These are phyloP conservation scores for Gonioctena quinquepunctata DNA, from an alignment of 1,140 invertebrate genomes.

Conservation along the genomic window DNA sequence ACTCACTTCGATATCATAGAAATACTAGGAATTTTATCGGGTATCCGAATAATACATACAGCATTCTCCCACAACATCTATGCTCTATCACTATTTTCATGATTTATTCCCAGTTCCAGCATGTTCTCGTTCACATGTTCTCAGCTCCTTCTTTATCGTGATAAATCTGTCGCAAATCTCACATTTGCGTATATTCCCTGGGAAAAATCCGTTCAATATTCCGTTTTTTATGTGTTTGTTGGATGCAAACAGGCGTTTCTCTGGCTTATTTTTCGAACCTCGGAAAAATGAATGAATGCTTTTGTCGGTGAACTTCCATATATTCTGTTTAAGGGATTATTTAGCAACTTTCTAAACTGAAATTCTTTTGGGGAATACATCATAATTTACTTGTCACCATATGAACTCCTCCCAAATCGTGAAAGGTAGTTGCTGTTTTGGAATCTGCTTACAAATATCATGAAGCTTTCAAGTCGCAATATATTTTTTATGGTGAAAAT, in stretches of 20 bases:
- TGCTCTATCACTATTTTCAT: neutral
- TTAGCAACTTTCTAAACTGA: too few species aligned
- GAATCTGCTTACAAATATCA: too few species aligned
- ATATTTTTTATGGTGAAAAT: too few species aligned
- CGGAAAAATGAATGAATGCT: too few species aligned
- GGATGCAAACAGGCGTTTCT: neutral
- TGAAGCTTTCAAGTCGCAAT: too few species aligned
- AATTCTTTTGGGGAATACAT: too few species aligned
- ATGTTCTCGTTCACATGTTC: neutral
- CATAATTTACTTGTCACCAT: too few species aligned
- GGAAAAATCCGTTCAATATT: neutral
- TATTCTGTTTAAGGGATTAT: too few species aligned
- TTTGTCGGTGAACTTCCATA: too few species aligned
- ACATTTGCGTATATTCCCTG: neutral
- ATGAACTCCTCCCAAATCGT: too few species aligned
- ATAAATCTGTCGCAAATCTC: constrained; percentile 5
- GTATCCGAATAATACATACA: neutral
- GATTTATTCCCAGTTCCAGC: neutral
- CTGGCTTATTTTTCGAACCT: too few species aligned
- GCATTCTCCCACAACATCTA: neutral
- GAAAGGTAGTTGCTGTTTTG: too few species aligned
- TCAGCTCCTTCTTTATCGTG: constrained; percentile 5
- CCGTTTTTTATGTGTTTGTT: constrained; percentile 4
- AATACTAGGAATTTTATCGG: neutral
- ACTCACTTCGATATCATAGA: neutral